Evolutionary conservation across 2,888 invertebrate genomes (phyloP).

Genomic region (Poecilus cupreus): DNA sequence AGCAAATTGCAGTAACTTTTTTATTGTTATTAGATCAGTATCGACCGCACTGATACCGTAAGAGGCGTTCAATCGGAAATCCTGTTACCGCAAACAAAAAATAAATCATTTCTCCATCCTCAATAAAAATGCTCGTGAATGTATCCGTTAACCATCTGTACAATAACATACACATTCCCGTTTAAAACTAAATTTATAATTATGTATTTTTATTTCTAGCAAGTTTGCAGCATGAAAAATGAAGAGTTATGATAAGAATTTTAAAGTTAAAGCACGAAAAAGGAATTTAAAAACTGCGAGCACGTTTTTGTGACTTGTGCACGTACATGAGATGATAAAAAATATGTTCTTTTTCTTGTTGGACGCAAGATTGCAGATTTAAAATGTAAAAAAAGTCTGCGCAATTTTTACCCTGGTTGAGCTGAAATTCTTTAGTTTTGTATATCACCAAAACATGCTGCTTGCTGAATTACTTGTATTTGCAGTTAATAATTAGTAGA

Average conservation of each 20-base stretch:
- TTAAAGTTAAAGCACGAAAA: neutral
- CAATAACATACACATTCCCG: neutral
- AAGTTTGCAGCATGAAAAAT: neutral
- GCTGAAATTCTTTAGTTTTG: too few relatives aligned
- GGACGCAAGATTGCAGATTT: too few relatives aligned
- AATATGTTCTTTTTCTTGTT: too few relatives aligned
- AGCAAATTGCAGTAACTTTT: too few relatives aligned
- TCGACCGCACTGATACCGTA: constrained; percentile 1
- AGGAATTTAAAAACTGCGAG: neutral
- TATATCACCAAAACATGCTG: too few relatives aligned
- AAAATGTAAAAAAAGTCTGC: neutral
- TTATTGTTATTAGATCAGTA: too few relatives aligned
- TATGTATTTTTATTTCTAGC: neutral
- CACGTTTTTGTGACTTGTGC: neutral
- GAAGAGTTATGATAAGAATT: too few relatives aligned
- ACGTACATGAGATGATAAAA: too few relatives aligned
- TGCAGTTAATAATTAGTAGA: too few relatives aligned
- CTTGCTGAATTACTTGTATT: too few relatives aligned
- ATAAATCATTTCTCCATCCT: neutral
- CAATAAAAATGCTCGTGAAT: neutral
- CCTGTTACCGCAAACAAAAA: constrained; percentile 15
- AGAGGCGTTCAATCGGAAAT: constrained; percentile 22
- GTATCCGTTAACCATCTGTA: neutral
- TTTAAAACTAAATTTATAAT: neutral
- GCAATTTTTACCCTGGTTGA: neutral